Evolutionary conservation across 2,797 vertebrate genomes (phyloP).

Genomic region (Tinamus major): DNA sequence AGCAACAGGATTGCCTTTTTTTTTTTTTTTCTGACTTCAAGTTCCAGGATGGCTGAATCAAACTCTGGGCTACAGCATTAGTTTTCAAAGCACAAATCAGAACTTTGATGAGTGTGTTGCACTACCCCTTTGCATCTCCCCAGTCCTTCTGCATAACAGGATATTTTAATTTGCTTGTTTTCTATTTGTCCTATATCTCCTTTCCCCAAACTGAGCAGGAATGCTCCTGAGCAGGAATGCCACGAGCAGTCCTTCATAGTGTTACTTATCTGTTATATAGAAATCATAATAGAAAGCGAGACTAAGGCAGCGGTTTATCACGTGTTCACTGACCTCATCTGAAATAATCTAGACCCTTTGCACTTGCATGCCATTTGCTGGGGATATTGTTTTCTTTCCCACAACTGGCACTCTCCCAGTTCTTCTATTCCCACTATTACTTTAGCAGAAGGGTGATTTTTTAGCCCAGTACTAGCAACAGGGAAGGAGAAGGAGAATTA

Average conservation of each 20-base stretch:
- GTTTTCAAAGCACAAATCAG: background rate
- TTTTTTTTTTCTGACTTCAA: background rate
- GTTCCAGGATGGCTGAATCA: background rate
- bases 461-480: background rate
- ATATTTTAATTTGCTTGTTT: background rate
- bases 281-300: background rate
- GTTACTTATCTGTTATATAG: background rate
- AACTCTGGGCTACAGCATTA: background rate
- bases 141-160: background rate
- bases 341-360: background rate
- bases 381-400: background rate
- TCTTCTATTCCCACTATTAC: background rate
- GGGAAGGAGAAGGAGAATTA: background rate
- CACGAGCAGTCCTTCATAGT: background rate
- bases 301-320: background rate
- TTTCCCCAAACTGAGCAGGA: background rate
- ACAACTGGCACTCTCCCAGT: rapidly evolving
- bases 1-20: background rate
- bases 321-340: background rate
- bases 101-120: background rate
- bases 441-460: background rate
- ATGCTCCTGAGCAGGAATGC: background rate
- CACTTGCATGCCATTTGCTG: background rate
- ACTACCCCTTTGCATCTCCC: background rate
- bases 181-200: background rate